These are phyloP conservation scores for Trichechus manatus DNA, from an alignment of 2,113 vertebrate species.

Conservation along the genomic window DNA sequence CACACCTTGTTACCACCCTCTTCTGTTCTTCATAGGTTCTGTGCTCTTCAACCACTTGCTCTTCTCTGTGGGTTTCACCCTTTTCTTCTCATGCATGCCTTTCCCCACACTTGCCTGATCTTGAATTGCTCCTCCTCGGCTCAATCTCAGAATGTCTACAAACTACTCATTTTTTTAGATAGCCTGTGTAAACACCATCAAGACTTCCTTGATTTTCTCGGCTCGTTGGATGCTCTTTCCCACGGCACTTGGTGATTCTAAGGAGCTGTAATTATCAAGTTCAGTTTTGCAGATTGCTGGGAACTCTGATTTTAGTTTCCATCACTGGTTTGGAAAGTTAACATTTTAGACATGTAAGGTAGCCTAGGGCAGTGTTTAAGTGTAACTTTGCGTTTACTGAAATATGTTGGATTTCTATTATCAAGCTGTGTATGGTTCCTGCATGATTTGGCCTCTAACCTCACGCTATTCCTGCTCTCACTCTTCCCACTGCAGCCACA, in stretches of 20 bases:
- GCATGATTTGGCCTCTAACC: background rate
- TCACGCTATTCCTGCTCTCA: background rate
- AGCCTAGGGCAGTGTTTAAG: background rate
- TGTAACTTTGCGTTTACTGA: background rate
- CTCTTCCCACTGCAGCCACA: background rate
- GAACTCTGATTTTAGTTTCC: constrained; percentile 10
- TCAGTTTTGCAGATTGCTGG: background rate
- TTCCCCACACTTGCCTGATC: background rate
- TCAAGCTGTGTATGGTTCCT: background rate
- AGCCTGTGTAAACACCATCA: background rate
- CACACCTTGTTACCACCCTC: background rate
- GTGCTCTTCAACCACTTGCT: background rate
- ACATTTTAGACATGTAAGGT: background rate
- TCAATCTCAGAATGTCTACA: background rate
- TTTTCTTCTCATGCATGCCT: background rate
- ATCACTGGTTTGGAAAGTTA: background rate
- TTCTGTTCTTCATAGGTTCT: accelerated
- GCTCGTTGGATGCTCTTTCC: background rate
- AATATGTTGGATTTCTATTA: background rate
- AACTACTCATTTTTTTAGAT: background rate
- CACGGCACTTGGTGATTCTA: background rate
- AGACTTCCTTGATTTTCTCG: background rate
- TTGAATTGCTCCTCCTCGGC: background rate
- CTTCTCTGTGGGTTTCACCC: accelerated
- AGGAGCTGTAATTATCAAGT: background rate